These are phyloP conservation scores for Seladonia tumulorum DNA, from an alignment of 2,888 invertebrate genomes.

Conservation along the genomic window DNA sequence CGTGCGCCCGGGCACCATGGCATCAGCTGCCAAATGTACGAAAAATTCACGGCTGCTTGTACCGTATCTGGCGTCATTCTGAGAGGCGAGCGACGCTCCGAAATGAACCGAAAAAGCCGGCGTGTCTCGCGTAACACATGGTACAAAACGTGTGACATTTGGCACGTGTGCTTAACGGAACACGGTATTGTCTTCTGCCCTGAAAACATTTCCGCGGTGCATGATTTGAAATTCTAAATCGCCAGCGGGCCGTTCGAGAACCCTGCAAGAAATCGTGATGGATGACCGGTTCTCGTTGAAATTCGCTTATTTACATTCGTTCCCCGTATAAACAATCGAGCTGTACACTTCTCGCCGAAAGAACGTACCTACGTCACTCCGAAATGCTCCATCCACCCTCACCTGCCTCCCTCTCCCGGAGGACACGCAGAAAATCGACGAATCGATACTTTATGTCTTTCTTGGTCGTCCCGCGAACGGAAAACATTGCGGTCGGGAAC, in stretches of 20 bases:
- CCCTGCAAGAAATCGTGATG: not conserved
- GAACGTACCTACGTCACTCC: constrained; percentile 65
- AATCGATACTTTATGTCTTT: not conserved
- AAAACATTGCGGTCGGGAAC: constrained; percentile 8
- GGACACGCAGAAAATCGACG: constrained; percentile 32
- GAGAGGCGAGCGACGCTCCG: not conserved
- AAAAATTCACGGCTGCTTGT: constrained; percentile 50
- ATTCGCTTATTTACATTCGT: not conserved
- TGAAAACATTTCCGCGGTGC: not conserved
- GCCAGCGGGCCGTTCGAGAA: not conserved
- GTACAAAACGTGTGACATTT: constrained; percentile 18
- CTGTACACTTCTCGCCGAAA: not conserved
- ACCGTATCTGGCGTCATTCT: constrained; percentile 36
- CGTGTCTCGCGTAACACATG: constrained; percentile 23
- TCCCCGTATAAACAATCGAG: too few relatives aligned
- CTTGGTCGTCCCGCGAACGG: not conserved
- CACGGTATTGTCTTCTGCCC: constrained; percentile 5
- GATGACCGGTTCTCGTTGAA: not conserved
- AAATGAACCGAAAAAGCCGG: constrained; percentile 21
- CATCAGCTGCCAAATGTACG: constrained; percentile 46
- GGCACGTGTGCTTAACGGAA: constrained; percentile 30
- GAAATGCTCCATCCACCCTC: constrained; percentile 5
- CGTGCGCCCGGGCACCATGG: not conserved
- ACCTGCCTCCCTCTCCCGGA: constrained; percentile 20
- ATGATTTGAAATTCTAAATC: constrained; percentile 34